phyloP scores from a whole-genome alignment of 2,888 invertebrate species.

The Thecophora atra region DNA sequence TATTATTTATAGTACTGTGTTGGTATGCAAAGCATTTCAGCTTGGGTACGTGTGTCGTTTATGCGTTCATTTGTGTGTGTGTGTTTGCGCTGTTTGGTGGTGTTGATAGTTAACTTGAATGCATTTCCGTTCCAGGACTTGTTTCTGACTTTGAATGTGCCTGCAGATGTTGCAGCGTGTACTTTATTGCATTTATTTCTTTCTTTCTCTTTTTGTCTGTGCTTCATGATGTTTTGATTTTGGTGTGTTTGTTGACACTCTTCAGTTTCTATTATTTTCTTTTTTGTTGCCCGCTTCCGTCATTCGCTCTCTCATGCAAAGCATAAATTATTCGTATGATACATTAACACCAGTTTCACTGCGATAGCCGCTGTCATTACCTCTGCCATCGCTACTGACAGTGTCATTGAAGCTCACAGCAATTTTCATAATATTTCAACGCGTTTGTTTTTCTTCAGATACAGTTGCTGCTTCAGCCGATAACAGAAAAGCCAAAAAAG shows the following conservation, averaged over 20 bases:
- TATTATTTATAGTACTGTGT: too few species aligned
- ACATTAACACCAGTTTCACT: constrained; percentile 54
- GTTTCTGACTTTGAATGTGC: constrained; percentile 24
- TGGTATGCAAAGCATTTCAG: too few species aligned
- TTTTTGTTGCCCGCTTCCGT: not conserved
- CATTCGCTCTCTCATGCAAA: constrained; percentile 14
- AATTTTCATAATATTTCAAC: not conserved
- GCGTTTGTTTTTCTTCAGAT: too few species aligned
- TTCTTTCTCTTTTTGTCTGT: not conserved
- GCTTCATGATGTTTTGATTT: constrained; percentile 11
- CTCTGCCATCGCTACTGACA: constrained; percentile 27
- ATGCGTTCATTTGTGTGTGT: not conserved
- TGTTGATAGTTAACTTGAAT: constrained; percentile 38
- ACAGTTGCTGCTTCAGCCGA: too few species aligned
- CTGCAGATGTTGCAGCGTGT: constrained; percentile 4
- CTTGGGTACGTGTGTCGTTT: too few species aligned
- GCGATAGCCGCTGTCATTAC: too few species aligned
- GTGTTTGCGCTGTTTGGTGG: constrained; percentile 11
- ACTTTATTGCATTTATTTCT: constrained; percentile 22
- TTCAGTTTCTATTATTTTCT: constrained; percentile 4
- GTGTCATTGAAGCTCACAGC: constrained; percentile 32
- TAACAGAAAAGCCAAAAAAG: too few species aligned
- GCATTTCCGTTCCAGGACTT: constrained; percentile 31
- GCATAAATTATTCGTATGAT: constrained; percentile 59
- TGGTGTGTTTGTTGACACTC: constrained; percentile 30